Evolutionary conservation across 2,113 vertebrate genomes (phyloP).

Genomic region (Meles meles): DNA sequence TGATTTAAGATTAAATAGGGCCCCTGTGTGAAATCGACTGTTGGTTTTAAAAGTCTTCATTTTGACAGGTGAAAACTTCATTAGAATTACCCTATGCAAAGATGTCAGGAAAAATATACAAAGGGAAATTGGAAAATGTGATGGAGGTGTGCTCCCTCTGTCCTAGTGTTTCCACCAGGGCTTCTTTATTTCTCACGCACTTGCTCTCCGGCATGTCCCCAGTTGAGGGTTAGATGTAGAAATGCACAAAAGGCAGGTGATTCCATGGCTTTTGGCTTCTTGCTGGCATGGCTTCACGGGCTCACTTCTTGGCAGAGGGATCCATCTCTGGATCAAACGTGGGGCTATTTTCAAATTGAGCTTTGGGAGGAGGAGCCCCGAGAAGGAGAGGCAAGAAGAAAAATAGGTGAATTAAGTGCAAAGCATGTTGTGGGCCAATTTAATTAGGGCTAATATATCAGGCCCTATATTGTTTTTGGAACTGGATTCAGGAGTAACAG

Average conservation of each 20-base stretch:
- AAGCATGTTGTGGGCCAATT: conserved; percentile 71
- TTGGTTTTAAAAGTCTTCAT: not conserved
- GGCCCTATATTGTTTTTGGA: conserved; percentile 73
- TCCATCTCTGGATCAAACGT: not conserved
- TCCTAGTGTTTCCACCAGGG: not conserved
- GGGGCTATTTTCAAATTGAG: not conserved
- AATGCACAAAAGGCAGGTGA: not conserved
- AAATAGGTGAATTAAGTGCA: conserved; percentile 63
- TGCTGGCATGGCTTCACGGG: not conserved
- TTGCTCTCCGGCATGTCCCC: not conserved
- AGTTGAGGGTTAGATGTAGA: not conserved
- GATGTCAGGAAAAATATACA: conserved; percentile 39
- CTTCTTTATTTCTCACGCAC: not conserved
- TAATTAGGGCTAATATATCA: conserved; percentile 56
- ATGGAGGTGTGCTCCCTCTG: not conserved
- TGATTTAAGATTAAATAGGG: conserved; percentile 35
- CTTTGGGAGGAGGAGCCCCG: not conserved
- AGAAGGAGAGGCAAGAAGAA: not conserved
- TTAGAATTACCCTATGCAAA: conserved; percentile 46
- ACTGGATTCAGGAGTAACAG: conserved; percentile 54
- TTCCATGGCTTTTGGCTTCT: not conserved
- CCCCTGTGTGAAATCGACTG: conserved; percentile 45
- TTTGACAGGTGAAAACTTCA: conserved; percentile 63
- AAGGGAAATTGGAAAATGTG: conserved; percentile 61
- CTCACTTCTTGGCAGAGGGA: not conserved